These are phyloP conservation scores for Clarias platycephalus DNA, from an alignment of 2,797 vertebrate species.

Conservation along the genomic window DNA sequence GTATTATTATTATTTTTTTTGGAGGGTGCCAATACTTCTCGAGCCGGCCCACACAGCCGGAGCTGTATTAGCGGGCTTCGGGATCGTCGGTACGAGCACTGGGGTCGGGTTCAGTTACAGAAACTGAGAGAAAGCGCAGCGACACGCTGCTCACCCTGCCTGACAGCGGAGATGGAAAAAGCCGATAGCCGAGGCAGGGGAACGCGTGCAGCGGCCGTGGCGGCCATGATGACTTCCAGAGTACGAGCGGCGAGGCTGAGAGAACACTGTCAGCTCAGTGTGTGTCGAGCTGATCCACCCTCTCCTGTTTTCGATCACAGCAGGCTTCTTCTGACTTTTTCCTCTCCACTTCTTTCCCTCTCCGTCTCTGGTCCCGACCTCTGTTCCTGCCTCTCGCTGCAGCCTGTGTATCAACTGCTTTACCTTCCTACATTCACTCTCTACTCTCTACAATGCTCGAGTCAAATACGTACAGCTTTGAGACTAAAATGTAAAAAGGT, in stretches of 20 bases:
- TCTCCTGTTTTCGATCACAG: constrained; percentile 29
- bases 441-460: neutral
- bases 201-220: constrained; percentile 22
- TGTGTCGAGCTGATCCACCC: constrained; percentile 26
- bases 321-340: neutral
- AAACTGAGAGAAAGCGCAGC: constrained; percentile 10
- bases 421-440: neutral
- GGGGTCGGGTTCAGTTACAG: constrained; percentile 28
- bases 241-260: constrained; percentile 24
- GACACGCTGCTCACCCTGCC: neutral
- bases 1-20: neutral
- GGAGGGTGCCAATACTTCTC: neutral
- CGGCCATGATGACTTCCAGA: constrained; percentile 39
- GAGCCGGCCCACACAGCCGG: neutral
- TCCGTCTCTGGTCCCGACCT: neutral
- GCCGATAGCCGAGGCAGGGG: constrained; percentile 27
- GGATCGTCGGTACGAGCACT: neutral
- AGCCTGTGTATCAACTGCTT: neutral
- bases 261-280: constrained; percentile 40
- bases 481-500: no score
- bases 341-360: neutral
- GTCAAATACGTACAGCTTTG: neutral
- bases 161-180: constrained; percentile 28
- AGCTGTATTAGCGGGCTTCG: neutral
- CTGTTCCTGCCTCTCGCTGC: neutral